A percentile compares a stretch with the other conserved stretches of the same genome.
Evolutionary conservation across 2,113 vertebrate species (phyloP).

Genomic region (Climacteris rufus): DNA sequence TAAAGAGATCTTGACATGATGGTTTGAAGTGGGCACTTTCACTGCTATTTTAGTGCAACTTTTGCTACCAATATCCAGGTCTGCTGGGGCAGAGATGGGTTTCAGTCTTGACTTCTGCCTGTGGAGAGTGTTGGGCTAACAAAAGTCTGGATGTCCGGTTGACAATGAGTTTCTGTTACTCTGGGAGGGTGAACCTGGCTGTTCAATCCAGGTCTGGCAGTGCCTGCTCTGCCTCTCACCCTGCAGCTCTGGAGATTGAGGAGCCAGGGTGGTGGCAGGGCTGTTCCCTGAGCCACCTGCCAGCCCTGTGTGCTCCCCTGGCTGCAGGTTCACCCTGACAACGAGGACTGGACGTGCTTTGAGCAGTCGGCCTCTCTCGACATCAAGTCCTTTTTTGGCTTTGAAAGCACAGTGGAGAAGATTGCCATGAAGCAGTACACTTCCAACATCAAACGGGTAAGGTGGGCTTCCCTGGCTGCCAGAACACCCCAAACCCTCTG

Average conservation of each 20-base stretch:
- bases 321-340: slow-evolving; percentile 82
- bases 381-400: slow-evolving; percentile 85
- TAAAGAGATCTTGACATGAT: neutral
- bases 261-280: neutral
- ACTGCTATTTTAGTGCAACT: neutral
- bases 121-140: neutral
- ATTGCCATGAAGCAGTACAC: slow-evolving; percentile 88
- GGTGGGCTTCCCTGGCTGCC: neutral
- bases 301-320: neutral
- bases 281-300: accelerated
- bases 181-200: neutral
- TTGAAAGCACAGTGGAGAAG: slow-evolving; percentile 82
- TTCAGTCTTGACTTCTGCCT: neutral
- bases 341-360: slow-evolving; percentile 85
- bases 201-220: neutral
- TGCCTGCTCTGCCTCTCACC: neutral
- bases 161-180: neutral
- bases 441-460: slow-evolving; percentile 79
- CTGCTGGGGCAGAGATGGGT: neutral
- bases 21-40: neutral
- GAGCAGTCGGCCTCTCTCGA: slow-evolving; percentile 83
- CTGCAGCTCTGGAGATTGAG: neutral
- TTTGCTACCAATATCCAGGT: neutral
- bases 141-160: accelerated
- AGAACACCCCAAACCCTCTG: accelerated